These are phyloP conservation scores for Myripristis murdjan DNA, from an alignment of 2,797 vertebrate genomes.

Conservation along the genomic window DNA sequence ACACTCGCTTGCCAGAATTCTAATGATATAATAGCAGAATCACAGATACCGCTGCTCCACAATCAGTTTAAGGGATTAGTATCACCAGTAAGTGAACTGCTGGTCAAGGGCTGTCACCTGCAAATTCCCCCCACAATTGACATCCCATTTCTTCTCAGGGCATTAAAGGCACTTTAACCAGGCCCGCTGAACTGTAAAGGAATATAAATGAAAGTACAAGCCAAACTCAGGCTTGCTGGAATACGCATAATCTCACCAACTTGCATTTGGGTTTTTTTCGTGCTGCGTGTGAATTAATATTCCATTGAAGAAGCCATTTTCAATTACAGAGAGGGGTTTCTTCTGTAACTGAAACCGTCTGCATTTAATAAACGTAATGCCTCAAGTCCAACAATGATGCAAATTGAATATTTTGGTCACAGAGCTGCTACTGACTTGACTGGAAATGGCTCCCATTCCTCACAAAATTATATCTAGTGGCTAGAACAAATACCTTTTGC, in stretches of 20 bases:
- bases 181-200: slow-evolving; percentile 69
- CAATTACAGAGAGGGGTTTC: slow-evolving; percentile 66
- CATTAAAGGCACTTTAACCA: slow-evolving; percentile 55
- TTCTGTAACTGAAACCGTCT: slow-evolving; percentile 51
- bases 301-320: slow-evolving; percentile 57
- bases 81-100: slow-evolving; percentile 40
- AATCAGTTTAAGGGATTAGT: slow-evolving; percentile 44
- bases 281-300: slow-evolving; percentile 62
- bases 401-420: slow-evolving; percentile 59
- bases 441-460: slow-evolving; percentile 16
- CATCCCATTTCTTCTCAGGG: slow-evolving; percentile 46
- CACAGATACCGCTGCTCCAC: slow-evolving; percentile 37
- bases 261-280: slow-evolving; percentile 13
- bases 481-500: slow-evolving; percentile 18
- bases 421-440: slow-evolving; percentile 17
- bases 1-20: slow-evolving; percentile 30
- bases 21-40: slow-evolving; percentile 42
- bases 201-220: slow-evolving; percentile 65
- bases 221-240: slow-evolving; percentile 16
- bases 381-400: slow-evolving; percentile 50
- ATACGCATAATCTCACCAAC: slow-evolving; percentile 21
- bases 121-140: slow-evolving; percentile 59
- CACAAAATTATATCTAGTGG: slow-evolving; percentile 5
- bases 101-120: slow-evolving; percentile 69
- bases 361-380: slow-evolving; percentile 66